Conservation (phyloP, 2,888 invertebrate species). For the Pteria penguin region DNA sequence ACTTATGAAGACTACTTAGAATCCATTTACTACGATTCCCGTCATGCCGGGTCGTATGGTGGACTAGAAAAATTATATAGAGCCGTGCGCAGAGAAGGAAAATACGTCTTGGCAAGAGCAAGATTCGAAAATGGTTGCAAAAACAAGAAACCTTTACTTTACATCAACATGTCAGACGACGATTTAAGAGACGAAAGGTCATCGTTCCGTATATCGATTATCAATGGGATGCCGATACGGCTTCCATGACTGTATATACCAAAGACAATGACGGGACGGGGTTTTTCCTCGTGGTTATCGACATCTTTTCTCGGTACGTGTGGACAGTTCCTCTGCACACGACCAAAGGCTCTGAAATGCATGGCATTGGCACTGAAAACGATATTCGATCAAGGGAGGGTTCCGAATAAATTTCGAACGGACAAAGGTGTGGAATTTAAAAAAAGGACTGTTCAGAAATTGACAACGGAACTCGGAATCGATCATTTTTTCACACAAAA, state of each 20-base stretch:
- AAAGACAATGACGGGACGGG: background rate
- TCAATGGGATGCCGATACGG: slow-evolving; percentile 14
- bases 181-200: background rate
- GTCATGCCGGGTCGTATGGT: background rate
- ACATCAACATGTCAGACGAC: slow-evolving; percentile 1
- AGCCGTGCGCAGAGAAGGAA: slow-evolving; percentile 44
- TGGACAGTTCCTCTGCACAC: slow-evolving; percentile 2
- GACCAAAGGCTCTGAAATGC: background rate
- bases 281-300: background rate
- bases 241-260: background rate
- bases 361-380: background rate
- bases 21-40: background rate
- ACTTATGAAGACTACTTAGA: background rate
- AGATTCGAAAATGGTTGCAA: slow-evolving; percentile 45
- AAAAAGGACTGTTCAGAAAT: background rate
- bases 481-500: slow-evolving; percentile 17
- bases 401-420: background rate
- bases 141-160: slow-evolving; percentile 11
- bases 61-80: slow-evolving; percentile 44
- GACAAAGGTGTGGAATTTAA: slow-evolving; percentile 16
- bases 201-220: slow-evolving; percentile 1
- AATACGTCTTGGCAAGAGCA: slow-evolving; percentile 33
- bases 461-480: background rate
- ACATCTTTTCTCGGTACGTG: slow-evolving; percentile 10
- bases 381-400: background rate